Evolutionary conservation across 2,113 vertebrate genomes (phyloP).

Genomic region (Leucosticte australis): DNA sequence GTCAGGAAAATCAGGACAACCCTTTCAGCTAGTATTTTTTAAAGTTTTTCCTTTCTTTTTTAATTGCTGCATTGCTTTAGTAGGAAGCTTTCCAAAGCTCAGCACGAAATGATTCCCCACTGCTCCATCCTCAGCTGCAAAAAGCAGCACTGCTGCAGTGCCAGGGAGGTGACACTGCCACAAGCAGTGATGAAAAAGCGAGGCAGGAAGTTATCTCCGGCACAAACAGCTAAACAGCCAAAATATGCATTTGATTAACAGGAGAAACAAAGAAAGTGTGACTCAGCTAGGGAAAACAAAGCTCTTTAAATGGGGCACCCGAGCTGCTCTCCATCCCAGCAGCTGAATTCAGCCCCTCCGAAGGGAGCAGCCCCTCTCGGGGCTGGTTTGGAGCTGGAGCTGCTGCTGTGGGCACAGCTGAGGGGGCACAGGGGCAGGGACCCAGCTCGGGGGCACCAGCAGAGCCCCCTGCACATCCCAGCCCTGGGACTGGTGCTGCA

Average conservation of each 20-base stretch:
- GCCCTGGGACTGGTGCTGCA: neutral
- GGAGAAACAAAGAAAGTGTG: conserved; percentile 52
- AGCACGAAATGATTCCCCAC: neutral
- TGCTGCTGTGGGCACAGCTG: neutral
- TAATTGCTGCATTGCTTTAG: neutral
- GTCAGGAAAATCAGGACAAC: neutral
- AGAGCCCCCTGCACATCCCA: neutral
- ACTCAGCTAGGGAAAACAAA: neutral
- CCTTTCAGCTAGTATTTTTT: neutral
- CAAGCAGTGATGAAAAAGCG: neutral
- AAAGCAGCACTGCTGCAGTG: neutral
- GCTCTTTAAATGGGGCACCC: neutral
- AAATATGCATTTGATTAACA: conserved; percentile 23
- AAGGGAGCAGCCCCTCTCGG: neutral
- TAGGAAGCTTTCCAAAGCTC: neutral
- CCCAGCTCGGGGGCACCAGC: neutral
- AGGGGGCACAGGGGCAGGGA: neutral
- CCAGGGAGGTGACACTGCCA: neutral
- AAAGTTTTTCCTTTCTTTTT: neutral
- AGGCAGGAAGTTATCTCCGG: neutral
- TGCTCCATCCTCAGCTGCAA: neutral
- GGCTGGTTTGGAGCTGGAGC: neutral
- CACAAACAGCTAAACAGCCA: neutral
- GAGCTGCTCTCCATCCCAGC: neutral
- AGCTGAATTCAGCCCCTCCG: neutral